phyloP scores from a whole-genome alignment of 2,797 vertebrate species.

The Vespertilio murinus region DNA sequence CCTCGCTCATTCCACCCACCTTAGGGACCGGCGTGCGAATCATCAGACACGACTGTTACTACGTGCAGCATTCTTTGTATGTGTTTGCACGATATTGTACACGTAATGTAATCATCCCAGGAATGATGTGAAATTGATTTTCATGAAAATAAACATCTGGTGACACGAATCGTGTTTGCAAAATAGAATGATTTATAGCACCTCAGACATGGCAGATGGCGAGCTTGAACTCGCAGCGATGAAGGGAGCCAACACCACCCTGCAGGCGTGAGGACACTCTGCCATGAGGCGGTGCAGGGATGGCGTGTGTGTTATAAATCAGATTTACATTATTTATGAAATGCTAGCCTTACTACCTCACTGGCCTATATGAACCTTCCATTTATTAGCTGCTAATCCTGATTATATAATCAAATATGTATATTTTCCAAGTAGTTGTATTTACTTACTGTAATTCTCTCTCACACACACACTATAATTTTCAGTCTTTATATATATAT shows the following conservation, averaged over 20 bases:
- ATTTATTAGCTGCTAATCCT: slow-evolving; percentile 4
- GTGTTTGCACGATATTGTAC: not conserved
- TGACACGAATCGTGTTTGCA: slow-evolving; percentile 32
- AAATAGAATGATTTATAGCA: slow-evolving; percentile 51
- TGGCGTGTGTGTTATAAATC: slow-evolving; percentile 25
- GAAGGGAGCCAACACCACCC: not conserved
- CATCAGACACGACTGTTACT: slow-evolving; percentile 50
- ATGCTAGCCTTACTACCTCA: not conserved
- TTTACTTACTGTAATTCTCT: not conserved
- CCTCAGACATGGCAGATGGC: not conserved
- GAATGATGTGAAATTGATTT: slow-evolving; percentile 65
- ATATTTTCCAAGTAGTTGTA: not conserved
- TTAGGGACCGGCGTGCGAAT: not conserved
- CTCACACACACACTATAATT: too few species aligned
- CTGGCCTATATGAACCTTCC: not conserved
- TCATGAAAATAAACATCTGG: slow-evolving; percentile 64
- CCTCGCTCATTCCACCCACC: not conserved
- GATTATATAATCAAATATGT: not conserved
- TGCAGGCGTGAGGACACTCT: not conserved
- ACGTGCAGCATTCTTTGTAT: not conserved
- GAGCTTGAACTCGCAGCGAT: slow-evolving; percentile 52
- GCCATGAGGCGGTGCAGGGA: not conserved
- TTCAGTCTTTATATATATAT: too few species aligned
- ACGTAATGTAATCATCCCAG: slow-evolving; percentile 48
- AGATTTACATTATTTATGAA: slow-evolving; percentile 1